Conservation (phyloP, 2,113 vertebrate genomes). For the Hemichromis elongatus region DNA sequence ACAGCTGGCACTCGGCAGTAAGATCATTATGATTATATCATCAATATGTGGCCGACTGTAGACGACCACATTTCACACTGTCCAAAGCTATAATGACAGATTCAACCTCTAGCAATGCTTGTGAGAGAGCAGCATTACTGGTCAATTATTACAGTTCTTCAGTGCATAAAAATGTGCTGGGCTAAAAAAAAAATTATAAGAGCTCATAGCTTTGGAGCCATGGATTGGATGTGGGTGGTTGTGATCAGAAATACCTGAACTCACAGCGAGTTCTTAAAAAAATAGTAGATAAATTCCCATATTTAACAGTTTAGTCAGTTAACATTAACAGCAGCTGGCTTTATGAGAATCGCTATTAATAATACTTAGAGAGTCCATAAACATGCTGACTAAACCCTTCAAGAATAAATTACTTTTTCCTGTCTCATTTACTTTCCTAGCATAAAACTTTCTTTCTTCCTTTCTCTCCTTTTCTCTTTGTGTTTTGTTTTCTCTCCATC, state of each 20-base stretch:
- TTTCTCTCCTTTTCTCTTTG: neutral
- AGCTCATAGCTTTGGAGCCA: neutral
- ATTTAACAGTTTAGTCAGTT: neutral
- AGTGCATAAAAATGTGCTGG: neutral
- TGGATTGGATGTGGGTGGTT: neutral
- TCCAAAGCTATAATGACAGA: neutral
- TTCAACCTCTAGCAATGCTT: neutral
- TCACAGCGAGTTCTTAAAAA: neutral
- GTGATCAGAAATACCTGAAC: neutral
- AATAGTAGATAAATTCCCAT: neutral
- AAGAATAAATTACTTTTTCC: neutral
- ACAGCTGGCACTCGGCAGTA: neutral
- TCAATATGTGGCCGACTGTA: neutral
- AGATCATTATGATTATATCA: neutral
- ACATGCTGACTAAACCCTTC: neutral
- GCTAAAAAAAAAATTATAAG: neutral
- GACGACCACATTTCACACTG: neutral
- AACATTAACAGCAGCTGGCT: slow-evolving; percentile 10
- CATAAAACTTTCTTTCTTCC: neutral
- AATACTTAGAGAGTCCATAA: slow-evolving; percentile 4
- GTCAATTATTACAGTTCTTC: neutral
- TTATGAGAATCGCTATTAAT: slow-evolving; percentile 12
- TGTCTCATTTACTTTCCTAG: neutral
- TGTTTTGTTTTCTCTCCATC: neutral
- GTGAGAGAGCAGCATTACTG: neutral